Percentiles rank a stretch among this genome's conserved stretches.
These are phyloP conservation scores for Lutjanus argentimaculatus DNA, from an alignment of 2,797 vertebrate species.

Conservation along the genomic window DNA sequence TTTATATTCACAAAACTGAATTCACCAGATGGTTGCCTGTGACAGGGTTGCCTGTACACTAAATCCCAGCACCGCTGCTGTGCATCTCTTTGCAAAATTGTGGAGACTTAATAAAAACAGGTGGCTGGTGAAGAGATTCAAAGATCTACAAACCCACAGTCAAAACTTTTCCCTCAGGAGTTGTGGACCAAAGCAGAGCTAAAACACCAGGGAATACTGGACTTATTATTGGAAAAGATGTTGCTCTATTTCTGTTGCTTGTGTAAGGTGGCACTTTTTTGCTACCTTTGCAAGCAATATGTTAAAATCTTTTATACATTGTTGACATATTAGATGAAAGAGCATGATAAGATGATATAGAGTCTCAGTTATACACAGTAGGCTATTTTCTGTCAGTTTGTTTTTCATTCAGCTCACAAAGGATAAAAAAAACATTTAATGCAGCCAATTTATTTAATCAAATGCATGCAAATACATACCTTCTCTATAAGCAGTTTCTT, in stretches of 20 bases:
- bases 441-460: not conserved
- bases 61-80: not conserved
- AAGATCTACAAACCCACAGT: slow-evolving; percentile 29
- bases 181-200: slow-evolving; percentile 31
- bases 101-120: not conserved
- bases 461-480: slow-evolving; percentile 74
- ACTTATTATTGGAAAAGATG: not conserved
- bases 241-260: not conserved
- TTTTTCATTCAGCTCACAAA: not conserved
- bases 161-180: not conserved
- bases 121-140: slow-evolving; percentile 13
- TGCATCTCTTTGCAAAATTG: not conserved
- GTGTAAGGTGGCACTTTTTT: not conserved
- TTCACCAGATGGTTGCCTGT: not conserved
- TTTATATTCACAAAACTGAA: not conserved
- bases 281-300: not conserved
- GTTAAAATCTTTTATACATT: not conserved
- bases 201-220: slow-evolving; percentile 30
- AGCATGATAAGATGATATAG: not conserved
- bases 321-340: not conserved
- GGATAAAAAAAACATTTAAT: not conserved
- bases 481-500: slow-evolving; percentile 99
- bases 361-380: too few species aligned
- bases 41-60: too few species aligned
- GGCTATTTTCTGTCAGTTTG: not conserved